Evolutionary conservation across 2,797 vertebrate species (phyloP).

Genomic region (Cyprinodon diabolis): DNA sequence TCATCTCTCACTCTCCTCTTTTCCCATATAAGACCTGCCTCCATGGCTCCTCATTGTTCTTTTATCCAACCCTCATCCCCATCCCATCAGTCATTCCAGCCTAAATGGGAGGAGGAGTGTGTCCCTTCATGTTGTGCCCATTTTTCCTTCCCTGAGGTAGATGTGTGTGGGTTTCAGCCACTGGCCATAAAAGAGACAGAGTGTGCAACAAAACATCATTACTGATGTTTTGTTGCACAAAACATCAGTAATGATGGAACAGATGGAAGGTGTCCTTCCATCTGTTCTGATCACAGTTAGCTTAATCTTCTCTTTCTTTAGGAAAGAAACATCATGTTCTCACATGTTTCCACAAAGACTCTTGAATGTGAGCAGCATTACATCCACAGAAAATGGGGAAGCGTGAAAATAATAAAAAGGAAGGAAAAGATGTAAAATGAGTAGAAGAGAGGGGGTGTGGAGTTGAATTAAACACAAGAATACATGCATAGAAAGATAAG

Average conservation of each 20-base stretch:
- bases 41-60: conserved; percentile 54
- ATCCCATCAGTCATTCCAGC: conserved; percentile 60
- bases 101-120: conserved; percentile 55
- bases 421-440: background rate
- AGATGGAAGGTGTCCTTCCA: conserved; percentile 78
- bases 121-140: conserved; percentile 71
- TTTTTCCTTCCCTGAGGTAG: conserved; percentile 69
- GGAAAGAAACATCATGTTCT: conserved; percentile 36
- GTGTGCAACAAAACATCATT: conserved; percentile 56
- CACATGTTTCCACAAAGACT: conserved; percentile 25
- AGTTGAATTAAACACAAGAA: conserved; percentile 9
- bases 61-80: conserved; percentile 66
- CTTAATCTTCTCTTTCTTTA: conserved; percentile 32
- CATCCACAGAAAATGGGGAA: conserved; percentile 36
- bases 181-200: conserved; percentile 41
- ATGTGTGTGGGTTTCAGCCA: conserved; percentile 28
- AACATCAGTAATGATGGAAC: too few relatives aligned
- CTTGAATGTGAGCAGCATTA: conserved; percentile 26
- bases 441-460: conserved; percentile 13
- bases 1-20: conserved; percentile 33
- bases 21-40: conserved; percentile 53
- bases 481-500: conserved; percentile 15
- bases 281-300: conserved; percentile 73
- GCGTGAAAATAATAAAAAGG: conserved; percentile 11
- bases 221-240: too few relatives aligned